These are phyloP conservation scores for Rallus crepitans DNA, from an alignment of 2,797 vertebrate species.

Conservation along the genomic window DNA sequence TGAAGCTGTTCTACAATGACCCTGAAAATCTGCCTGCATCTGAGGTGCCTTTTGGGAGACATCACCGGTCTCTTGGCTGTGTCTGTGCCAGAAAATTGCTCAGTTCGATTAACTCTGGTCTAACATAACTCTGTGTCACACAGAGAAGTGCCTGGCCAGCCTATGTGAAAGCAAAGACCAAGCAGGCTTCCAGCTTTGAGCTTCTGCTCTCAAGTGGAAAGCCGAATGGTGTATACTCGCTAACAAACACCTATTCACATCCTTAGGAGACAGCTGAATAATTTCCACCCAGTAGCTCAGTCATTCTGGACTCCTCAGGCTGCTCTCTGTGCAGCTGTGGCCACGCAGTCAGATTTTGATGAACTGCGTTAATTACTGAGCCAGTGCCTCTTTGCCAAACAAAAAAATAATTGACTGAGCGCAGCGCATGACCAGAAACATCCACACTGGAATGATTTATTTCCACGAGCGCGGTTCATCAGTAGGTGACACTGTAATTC, in stretches of 20 bases:
- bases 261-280: not conserved
- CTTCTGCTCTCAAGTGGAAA: not conserved
- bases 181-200: not conserved
- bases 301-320: not conserved
- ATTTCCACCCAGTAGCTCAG: not conserved
- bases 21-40: constrained; percentile 83
- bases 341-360: not conserved
- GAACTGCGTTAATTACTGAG: not conserved
- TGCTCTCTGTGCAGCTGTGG: not conserved
- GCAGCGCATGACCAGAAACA: not conserved
- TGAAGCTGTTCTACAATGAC: constrained; percentile 78
- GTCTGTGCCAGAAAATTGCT: not conserved
- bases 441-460: not conserved
- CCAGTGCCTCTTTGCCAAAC: not conserved
- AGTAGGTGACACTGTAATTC: not conserved
- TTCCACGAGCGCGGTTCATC: not conserved
- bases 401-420: not conserved
- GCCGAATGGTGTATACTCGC: not conserved
- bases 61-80: not conserved
- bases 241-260: not conserved
- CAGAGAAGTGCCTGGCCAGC: not conserved
- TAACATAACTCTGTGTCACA: not conserved
- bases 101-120: not conserved
- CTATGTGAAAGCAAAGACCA: not conserved
- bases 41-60: constrained; percentile 81